Base-by-base conservation (phyloP, 2,888 invertebrate genomes). In the Magallana nippona region DNA sequence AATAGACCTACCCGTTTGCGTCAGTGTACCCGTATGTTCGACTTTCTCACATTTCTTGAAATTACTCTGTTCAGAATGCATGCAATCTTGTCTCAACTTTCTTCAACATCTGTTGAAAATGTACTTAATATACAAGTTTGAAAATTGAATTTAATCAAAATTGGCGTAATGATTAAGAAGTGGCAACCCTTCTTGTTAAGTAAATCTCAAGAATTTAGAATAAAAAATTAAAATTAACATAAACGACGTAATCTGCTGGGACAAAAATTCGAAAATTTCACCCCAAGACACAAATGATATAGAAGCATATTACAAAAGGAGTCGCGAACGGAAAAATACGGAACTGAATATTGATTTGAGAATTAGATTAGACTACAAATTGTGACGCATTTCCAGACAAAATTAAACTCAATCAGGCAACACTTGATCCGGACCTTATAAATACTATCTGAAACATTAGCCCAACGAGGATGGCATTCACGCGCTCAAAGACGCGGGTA, bases 61-160 rank as follows among this genome's bases (percentile, higher is more conserved):
- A 71, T 71, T 71, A 71, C 71, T 32, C 32, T 27, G 71, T 71
- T 71, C 71, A 71, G 22, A 71, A 71, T 11, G 71, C 71, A 71
- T 71, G 27, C 32, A 71, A 71, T 27, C 22, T 27, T 71, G 71
- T 71, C 71, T 71, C 71, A 71, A 27, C 32, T 71, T 71, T 15
- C 27, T 71, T 71, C 15, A 32, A 71, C 71, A 32, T 71, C 71
- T 71, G 71, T 17, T 71, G 15, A 32, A 32, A 71, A 71, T 27
- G 22, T 22, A 63, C 27, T 71, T 71, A 5, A 27, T 71, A 27
- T 32, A 15, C 32, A 71, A 71, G 44, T 15, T 71, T 32, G 22
- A 22, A 27, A 71, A 71, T 32, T 15, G 22, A 5, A 32, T 71
- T 71, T 71, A 71, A 71, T 71, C 32, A 71, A 71, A 71, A 27